Evolutionary conservation across 2,113 vertebrate species (phyloP).

Genomic region (Phoxinus phoxinus): DNA sequence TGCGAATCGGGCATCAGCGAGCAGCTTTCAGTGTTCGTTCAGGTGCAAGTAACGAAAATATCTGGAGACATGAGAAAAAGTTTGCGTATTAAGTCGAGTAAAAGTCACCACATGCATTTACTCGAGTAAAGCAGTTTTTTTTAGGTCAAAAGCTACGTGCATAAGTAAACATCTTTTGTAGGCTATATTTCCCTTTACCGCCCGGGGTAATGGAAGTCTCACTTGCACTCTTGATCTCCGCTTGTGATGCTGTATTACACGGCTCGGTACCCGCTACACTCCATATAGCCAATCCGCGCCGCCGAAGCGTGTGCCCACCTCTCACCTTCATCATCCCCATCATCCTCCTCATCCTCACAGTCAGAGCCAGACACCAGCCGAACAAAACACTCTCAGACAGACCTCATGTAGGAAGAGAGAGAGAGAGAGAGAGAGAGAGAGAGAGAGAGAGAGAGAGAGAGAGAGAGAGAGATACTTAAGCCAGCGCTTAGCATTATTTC

Average conservation of each 20-base stretch:
- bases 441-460: not conserved
- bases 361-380: slow-evolving; percentile 36
- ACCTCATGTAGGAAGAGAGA: slow-evolving; percentile 1
- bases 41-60: not conserved
- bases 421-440: not conserved
- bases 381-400: not conserved
- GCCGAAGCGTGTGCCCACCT: slow-evolving; percentile 35
- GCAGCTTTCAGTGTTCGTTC: not conserved
- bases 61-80: not conserved
- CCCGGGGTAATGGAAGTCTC: not conserved
- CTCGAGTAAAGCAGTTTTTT: not conserved
- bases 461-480: not conserved
- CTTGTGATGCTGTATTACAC: slow-evolving; percentile 10
- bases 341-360: slow-evolving; percentile 22
- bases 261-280: slow-evolving; percentile 5
- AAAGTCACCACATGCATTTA: not conserved
- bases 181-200: not conserved
- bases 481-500: not conserved
- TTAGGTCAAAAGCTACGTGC: not conserved
- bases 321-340: slow-evolving; percentile 38
- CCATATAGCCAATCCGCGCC: slow-evolving; percentile 24
- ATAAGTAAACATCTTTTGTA: not conserved
- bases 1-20: not conserved
- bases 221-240: slow-evolving; percentile 10
- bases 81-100: not conserved